A percentile compares a stretch with the other conserved stretches of the same genome.
phyloP scores from a whole-genome alignment of 1,140 invertebrate genomes.

The Dermatophagoides farinae region DNA sequence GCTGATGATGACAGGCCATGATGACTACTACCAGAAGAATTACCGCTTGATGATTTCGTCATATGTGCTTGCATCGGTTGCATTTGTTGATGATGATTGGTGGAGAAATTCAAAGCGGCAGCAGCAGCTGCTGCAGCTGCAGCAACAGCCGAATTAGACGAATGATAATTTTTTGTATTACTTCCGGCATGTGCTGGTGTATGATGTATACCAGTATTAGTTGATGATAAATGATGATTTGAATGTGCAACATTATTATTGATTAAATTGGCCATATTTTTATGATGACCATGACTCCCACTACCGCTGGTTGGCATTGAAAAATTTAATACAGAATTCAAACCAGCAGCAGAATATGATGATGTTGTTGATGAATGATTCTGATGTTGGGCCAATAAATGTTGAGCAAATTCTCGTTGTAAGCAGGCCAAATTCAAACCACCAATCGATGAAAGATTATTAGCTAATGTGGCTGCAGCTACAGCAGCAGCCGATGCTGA shows the following conservation, averaged over 20 bases:
- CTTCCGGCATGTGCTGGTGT: background rate
- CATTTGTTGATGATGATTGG: background rate
- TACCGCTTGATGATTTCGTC: background rate
- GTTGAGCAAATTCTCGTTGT: background rate
- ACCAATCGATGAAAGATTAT: background rate
- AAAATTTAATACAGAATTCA: background rate
- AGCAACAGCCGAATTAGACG: background rate
- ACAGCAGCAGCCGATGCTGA: background rate
- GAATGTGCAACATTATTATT: constrained; percentile 3
- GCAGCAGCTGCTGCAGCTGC: background rate
- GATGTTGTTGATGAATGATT: background rate
- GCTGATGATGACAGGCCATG: background rate
- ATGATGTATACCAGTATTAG: background rate
- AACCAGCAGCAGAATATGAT: background rate
- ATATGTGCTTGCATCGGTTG: background rate
- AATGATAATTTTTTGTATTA: background rate
- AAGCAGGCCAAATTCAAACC: background rate
- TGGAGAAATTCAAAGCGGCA: too few relatives aligned
- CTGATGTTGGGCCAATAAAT: background rate
- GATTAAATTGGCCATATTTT: background rate
- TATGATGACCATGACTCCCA: background rate
- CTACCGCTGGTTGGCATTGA: background rate
- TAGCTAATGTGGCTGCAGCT: background rate
- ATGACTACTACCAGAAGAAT: background rate
- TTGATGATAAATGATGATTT: background rate